Base-by-base conservation (phyloP, 2,888 invertebrate species). In the Stenichneumon culpator region DNA sequence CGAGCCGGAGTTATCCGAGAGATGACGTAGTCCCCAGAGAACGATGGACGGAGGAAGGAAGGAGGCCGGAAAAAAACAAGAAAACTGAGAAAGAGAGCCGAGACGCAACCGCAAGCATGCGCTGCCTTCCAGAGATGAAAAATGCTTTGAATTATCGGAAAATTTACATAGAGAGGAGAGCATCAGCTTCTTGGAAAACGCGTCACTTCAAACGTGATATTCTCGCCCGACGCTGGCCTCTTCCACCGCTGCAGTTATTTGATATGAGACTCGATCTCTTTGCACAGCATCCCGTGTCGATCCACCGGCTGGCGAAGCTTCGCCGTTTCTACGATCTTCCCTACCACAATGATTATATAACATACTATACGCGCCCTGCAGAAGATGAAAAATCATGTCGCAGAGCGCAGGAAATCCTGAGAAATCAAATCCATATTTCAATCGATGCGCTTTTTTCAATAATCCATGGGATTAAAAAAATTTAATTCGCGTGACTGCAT, bases 131-230 rank as follows among this genome's bases (percentile, higher is more conserved):
- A 36, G 63, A 83, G 78, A 86, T 83, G 83, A 86, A 86, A 86
- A 81, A 86, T 86, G 82, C 80, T 78, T 39, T 19, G 80, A 86
- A 86, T 86, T 86, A 86, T 86, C 83, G 79, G 63, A 52, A 83
- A 83, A 86, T 86, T 86, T 86, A 78, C 86, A 83, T 86, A 78
- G 74, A 78, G 78, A 77, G 78, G 47, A 65, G 80, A 74, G 80
- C 80, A 78, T 79, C 63, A 74, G 79, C 85, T 83, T 86, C 79
- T 50, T 52, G 50, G 36, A 44, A 47, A 65, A 47, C 69, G 73
- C 73, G 80, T 65, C 39, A 78, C 86, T 78, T 78, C 74, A 78
- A 80, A 86, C 80, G 83, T 72, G 79, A 85, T 82, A 82, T 82
- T 79, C 79, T 75, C 68, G 60, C 74, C 67, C 47, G 69, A 6